phyloP scores from a whole-genome alignment of 2,797 vertebrate species.

The Octomys mimax region DNA sequence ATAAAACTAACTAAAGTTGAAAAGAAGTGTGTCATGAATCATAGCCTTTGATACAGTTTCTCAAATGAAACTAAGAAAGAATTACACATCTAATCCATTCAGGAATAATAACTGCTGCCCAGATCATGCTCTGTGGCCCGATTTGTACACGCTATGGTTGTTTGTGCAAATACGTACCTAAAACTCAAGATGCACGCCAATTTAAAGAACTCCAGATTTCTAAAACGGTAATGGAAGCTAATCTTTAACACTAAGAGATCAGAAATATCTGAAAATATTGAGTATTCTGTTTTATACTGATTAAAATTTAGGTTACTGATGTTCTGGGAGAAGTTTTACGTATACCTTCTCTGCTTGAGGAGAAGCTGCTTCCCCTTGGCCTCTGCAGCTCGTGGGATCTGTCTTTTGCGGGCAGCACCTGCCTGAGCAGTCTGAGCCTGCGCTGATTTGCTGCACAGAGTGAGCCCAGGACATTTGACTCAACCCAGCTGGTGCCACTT shows the following conservation, averaged over 20 bases:
- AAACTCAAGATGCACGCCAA: background rate
- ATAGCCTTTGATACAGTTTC: background rate
- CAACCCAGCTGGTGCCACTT: background rate
- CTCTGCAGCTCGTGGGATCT: background rate
- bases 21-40: background rate
- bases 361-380: background rate
- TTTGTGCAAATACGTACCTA: background rate
- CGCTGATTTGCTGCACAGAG: background rate
- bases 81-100: background rate
- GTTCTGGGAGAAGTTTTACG: background rate
- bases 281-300: background rate
- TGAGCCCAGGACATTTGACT: background rate
- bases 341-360: slow-evolving; percentile 1
- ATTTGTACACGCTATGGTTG: background rate
- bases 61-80: background rate
- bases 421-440: background rate
- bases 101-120: background rate
- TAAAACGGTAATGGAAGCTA: background rate
- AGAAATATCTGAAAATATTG: background rate
- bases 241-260: background rate
- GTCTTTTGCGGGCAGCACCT: background rate
- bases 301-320: slow-evolving; percentile 5
- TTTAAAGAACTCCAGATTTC: background rate
- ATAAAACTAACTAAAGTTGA: background rate
- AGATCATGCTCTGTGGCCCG: background rate